Evolutionary conservation across 2,113 vertebrate genomes (phyloP), one percentile per base, ranked within the genome.

Genomic region (Muntiacus reevesi): DNA sequence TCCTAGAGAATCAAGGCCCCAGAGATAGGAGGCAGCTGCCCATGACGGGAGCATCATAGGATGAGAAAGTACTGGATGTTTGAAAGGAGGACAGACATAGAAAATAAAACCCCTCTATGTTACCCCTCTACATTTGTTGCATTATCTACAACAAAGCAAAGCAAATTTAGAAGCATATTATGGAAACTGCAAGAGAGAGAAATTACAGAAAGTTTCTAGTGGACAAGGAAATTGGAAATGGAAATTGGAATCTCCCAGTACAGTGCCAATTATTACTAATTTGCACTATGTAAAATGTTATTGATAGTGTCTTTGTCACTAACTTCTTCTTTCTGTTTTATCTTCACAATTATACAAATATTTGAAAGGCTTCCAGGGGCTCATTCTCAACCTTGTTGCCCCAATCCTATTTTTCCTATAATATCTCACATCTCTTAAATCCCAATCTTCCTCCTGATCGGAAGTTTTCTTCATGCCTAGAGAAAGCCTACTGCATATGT

Each of bases 201-300:
- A 98, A 87, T 83, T 64, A 96, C 2, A 89, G 86, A 90, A 89
- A 83, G 71, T 79, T 89, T 96, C 96, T 96, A 15, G 92, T 27
- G 94, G 95, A 96, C 78, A 81, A 96, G 95, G 83, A 95, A 96
- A 97, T 91, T 84, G 96, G 78, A 98, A 94, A 93, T 89, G 87
- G 92, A 95, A 97, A 97, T 87, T 89, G 97, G 83, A 84, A 91
- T 89, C 62, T 84, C 40, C 74, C 33, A 4, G 87, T 43, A n/a
- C 55, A 43, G 79, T 3, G 54, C 83, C 2, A 9, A 84, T 92
- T 54, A 92, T 47, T 52, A 87, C 86, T 97, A 91, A 97, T 96
- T 83, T 87, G 81, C n/a, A 84, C 81, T 15, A 19, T 67, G 52
- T 83, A 85, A 89, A 92, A 88, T 85, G 92, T 92, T 84, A 95